Percentiles rank a stretch among this genome's conserved stretches.
These are phyloP conservation scores for Syngnathoides biaculeatus DNA, from an alignment of 2,113 vertebrate species.

Conservation along the genomic window DNA sequence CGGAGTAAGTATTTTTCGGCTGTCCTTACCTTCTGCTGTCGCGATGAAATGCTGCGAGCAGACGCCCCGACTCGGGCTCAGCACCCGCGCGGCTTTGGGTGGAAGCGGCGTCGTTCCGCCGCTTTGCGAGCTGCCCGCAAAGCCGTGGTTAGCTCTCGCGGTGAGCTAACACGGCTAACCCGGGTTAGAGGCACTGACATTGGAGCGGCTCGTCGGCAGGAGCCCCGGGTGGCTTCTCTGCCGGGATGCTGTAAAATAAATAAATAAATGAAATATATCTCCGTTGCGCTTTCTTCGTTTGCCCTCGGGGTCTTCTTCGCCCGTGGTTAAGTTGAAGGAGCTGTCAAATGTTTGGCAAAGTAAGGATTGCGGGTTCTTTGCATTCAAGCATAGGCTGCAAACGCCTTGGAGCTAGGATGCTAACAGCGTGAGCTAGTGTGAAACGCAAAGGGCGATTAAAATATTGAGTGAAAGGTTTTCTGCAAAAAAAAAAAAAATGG, in stretches of 20 bases:
- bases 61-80: neutral
- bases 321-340: constrained; percentile 25
- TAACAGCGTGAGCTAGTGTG: constrained; percentile 38
- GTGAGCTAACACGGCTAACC: constrained; percentile 57
- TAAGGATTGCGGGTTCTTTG: constrained; percentile 25
- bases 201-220: constrained; percentile 41
- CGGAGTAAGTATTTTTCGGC: constrained; percentile 65
- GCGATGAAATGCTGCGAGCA: neutral
- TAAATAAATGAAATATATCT: too few species aligned
- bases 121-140: constrained; percentile 30
- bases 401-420: constrained; percentile 50
- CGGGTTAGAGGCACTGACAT: constrained; percentile 41
- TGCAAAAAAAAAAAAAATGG: too few species aligned
- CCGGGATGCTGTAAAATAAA: constrained; percentile 28
- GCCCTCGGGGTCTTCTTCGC: neutral
- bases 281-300: neutral
- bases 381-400: constrained; percentile 30
- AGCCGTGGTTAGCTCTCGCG: constrained; percentile 22
- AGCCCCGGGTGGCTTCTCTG: constrained; percentile 21
- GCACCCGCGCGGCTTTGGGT: too few species aligned
- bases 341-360: constrained; percentile 40
- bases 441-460: neutral
- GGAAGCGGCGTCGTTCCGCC: neutral
- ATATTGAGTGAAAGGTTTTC: neutral
- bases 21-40: constrained; percentile 3